Base-by-base conservation (phyloP, 1,140 invertebrate species). In the Cherax quadricarinatus region DNA sequence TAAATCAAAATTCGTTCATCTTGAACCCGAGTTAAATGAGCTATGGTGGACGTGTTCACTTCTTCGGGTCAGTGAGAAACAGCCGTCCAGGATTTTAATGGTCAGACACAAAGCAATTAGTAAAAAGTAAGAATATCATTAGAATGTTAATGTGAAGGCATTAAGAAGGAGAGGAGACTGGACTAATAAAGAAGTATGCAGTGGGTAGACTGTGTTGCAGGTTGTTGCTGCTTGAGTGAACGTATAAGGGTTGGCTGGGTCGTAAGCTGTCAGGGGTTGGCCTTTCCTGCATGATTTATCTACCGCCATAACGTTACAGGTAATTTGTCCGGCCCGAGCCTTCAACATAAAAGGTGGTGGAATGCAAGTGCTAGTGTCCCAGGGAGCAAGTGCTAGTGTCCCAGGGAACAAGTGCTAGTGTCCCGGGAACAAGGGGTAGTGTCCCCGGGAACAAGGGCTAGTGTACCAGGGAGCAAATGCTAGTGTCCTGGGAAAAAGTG, bases 211-310 rank as follows among this genome's bases (percentile, higher is more conserved):
- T 24, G 73, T 60, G 51, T 73, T 57, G 6, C 21, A 9, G 51
- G 41, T 49, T 21, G 70, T 51, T 12, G 66, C 5, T 18, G 5
- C 66, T 12, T 70, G 14, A 70, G 66, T n/a, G 48, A 48, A 18
- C 48, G 51, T 78, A 75, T 75, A 75, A 75, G 66, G 73, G 51
- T 21, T 49, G 85, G 85, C 49, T 53, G 16, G 85, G 66, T 91
- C 82, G 82, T 91, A 85, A 89, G 89, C 89, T 91, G 89, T 91
- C 89, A 57, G 82, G 70, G 66, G 24, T n/a, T 51, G 70, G 30
- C 70, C 49, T 16, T 62, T 91, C 66, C n/a, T 49, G 1, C 82
- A 51, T 91, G 89, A 91, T 91, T 91, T 91, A 91, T 79, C 62
- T n/a, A 49, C 49, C 66, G 70, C 82, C 83, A 75, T 91, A 78